phyloP scores from a whole-genome alignment of 2,888 invertebrate genomes.

The Dysmachus trigonus region DNA sequence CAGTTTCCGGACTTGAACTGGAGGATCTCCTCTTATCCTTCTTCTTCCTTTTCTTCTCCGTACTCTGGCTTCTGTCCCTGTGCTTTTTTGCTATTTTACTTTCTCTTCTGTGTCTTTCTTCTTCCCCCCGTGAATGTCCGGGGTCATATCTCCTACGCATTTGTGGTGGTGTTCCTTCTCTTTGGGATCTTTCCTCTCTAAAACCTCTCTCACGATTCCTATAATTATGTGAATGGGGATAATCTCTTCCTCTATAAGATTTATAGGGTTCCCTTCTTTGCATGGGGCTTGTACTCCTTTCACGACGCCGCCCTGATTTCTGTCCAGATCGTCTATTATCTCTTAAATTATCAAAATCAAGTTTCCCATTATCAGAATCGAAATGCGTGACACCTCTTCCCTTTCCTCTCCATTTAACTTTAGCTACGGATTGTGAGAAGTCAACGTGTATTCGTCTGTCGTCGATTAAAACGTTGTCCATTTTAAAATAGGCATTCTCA shows the following conservation, averaged over 20 bases:
- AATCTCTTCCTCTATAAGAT: not conserved
- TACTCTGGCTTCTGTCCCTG: conserved; percentile 8
- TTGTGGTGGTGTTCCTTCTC: not conserved
- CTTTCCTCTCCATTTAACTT: conserved; percentile 90
- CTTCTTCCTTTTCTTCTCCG: not conserved
- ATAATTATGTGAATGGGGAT: not conserved
- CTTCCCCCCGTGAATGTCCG: too few species aligned
- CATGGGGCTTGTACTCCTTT: not conserved
- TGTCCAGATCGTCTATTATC: not conserved
- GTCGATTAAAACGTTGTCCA: conserved; percentile 99
- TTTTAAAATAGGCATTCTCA: conserved; percentile 98
- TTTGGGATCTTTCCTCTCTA: not conserved
- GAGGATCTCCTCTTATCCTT: not conserved
- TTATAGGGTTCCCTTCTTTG: not conserved
- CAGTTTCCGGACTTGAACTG: not conserved
- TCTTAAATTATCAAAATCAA: conserved; percentile 47
- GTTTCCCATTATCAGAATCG: conserved; percentile 48
- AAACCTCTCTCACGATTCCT: not conserved
- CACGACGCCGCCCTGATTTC: not conserved
- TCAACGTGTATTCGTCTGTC: conserved; percentile 99
- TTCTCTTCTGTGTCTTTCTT: not conserved
- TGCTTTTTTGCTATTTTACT: conserved; percentile 20
- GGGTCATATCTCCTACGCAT: not conserved
- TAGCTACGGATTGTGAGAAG: conserved; percentile 98
- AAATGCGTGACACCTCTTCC: conserved; percentile 75